Evolutionary conservation across 1,140 invertebrate species (phyloP).

Genomic region (Paramacrobiotus metropolitanus): DNA sequence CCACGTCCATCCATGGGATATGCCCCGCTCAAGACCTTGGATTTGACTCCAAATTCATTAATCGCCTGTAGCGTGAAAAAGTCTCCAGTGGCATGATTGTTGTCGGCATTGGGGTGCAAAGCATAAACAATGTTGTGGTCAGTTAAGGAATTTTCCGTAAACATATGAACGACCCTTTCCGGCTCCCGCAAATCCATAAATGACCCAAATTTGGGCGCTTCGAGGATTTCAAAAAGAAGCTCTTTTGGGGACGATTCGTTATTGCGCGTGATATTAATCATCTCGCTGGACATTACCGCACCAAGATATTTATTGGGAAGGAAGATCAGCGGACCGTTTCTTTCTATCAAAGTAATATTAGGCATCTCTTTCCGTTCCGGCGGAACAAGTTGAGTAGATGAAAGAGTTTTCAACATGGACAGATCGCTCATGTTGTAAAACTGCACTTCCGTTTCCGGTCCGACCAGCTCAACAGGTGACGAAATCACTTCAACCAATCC

Average conservation of each 20-base stretch:
- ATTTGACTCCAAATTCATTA: not conserved
- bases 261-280: not conserved
- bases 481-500: not conserved
- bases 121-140: not conserved
- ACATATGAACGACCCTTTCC: not conserved
- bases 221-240: not conserved
- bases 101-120: not conserved
- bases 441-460: not conserved
- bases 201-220: not conserved
- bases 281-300: not conserved
- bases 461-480: not conserved
- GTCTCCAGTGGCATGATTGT: not conserved
- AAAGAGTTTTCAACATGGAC: too few relatives aligned
- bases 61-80: not conserved
- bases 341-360: not conserved
- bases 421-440: not conserved
- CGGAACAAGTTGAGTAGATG: not conserved
- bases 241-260: not conserved
- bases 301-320: not conserved
- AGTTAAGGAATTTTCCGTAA: not conserved
- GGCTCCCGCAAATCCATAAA: not conserved
- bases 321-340: not conserved
- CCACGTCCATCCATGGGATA: too few relatives aligned
- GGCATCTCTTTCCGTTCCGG: not conserved
- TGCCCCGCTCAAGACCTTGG: too few relatives aligned